Evolutionary conservation across 2,888 invertebrate genomes (phyloP).

Genomic region (Conops quadrifasciatus): DNA sequence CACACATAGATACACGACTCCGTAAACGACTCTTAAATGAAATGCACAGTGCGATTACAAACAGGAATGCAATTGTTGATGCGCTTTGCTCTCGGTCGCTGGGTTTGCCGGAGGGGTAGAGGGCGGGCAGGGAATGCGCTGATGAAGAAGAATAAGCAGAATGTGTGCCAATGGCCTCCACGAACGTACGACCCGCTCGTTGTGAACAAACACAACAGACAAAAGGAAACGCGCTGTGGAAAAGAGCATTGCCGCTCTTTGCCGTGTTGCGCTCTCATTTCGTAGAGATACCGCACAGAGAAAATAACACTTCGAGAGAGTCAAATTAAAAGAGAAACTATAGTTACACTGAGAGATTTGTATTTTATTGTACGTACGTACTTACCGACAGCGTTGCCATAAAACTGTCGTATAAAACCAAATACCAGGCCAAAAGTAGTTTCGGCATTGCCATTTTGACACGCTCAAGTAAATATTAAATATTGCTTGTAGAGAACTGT

Average conservation of each 20-base stretch:
- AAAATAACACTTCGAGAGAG: background rate
- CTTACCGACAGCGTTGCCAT: no score
- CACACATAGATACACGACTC: slow-evolving; percentile 2
- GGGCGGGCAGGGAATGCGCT: background rate
- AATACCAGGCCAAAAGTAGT: no score
- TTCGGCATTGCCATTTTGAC: no score
- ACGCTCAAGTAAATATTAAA: no score
- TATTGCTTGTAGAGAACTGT: no score
- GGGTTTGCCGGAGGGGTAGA: no score
- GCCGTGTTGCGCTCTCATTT: background rate
- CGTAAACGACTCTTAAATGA: slow-evolving; percentile 19
- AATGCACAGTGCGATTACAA: slow-evolving; percentile 24
- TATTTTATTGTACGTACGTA: no score
- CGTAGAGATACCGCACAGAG: background rate
- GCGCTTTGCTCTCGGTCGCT: background rate
- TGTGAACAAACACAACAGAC: slow-evolving; percentile 37
- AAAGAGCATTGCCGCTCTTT: background rate
- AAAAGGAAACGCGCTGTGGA: background rate
- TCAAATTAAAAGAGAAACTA: background rate
- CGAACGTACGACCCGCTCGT: slow-evolving; percentile 45
- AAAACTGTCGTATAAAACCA: no score
- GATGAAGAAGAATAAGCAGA: slow-evolving; percentile 37
- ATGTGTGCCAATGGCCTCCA: slow-evolving; percentile 55
- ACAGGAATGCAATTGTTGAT: slow-evolving; percentile 32
- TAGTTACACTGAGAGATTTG: background rate